phyloP scores from a whole-genome alignment of 1,140 invertebrate species.

The Bemisia tabaci region DNA sequence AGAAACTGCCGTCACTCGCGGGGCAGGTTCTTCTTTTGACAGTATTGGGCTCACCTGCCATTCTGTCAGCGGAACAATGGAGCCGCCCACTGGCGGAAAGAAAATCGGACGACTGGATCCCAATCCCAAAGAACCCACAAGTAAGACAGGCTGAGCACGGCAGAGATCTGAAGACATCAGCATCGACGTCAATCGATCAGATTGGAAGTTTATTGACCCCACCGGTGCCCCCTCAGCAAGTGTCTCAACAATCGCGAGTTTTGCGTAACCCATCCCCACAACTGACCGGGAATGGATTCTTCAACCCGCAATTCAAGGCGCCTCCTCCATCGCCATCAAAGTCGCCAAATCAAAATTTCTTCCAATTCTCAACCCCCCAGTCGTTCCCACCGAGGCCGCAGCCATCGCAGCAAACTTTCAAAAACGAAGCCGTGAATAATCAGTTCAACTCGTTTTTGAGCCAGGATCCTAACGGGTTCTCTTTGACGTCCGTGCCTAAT shows the following conservation, averaged over 20 bases:
- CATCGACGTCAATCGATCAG: conserved; percentile 5
- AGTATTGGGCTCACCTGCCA: conserved; percentile 1
- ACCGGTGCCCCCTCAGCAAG: background rate
- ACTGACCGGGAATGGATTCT: conserved; percentile 1
- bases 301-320: conserved; percentile 4
- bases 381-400: conserved; percentile 7
- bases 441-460: background rate
- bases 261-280: background rate
- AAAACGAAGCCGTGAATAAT: background rate
- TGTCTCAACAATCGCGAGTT: conserved; percentile 6
- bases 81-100: conserved; percentile 7
- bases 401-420: background rate
- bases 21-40: conserved; percentile 8
- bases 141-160: background rate
- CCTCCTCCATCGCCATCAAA: background rate
- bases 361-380: conserved; percentile 6
- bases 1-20: background rate
- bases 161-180: conserved; percentile 5
- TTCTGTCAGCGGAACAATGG: conserved; percentile 6
- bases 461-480: background rate
- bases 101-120: conserved; percentile 15
- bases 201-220: conserved; percentile 16
- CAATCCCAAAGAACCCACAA: conserved; percentile 9
- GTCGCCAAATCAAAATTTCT: background rate
- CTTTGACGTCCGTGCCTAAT: background rate